phyloP scores from a whole-genome alignment of 2,888 invertebrate genomes.

The Chymomyza amoena region DNA sequence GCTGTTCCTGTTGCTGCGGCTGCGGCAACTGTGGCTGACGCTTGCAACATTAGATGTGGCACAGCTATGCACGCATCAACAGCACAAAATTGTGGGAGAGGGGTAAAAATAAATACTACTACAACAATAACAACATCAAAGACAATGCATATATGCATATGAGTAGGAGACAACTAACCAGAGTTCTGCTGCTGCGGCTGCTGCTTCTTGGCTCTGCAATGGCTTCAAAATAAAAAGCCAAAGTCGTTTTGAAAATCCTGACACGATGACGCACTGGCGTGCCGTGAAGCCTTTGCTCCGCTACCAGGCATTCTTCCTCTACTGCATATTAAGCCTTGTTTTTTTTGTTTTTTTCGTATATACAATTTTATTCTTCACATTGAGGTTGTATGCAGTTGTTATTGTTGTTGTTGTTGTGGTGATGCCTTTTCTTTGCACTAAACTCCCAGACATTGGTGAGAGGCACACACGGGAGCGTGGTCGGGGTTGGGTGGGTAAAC shows the following conservation, averaged over 20 bases:
- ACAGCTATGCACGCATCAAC: constrained; percentile 52
- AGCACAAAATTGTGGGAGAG: background rate
- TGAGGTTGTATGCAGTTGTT: constrained; percentile 38
- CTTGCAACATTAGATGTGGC: constrained; percentile 63
- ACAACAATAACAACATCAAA: constrained; percentile 41
- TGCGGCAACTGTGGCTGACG: constrained; percentile 63
- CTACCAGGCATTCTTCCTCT: background rate
- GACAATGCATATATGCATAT: constrained; percentile 52
- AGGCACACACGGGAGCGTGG: constrained; percentile 19
- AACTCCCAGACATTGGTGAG: constrained; percentile 21
- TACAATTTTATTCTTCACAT: constrained; percentile 48
- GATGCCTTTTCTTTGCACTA: constrained; percentile 34
- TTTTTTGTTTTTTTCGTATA: constrained; percentile 23
- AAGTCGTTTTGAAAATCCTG: background rate
- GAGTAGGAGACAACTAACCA: constrained; percentile 32
- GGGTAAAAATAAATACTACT: constrained; percentile 17
- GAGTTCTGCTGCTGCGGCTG: background rate
- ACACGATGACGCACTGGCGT: background rate
- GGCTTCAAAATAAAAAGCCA: constrained; percentile 2
- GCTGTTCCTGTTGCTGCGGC: constrained; percentile 26
- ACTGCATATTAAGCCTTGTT: background rate
- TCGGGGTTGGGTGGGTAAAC: constrained; percentile 45
- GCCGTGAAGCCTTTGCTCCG: background rate
- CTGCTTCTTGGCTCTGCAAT: background rate
- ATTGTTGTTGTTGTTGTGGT: constrained; percentile 33